Evolutionary conservation across 1,140 invertebrate genomes (phyloP).

Genomic region (Glomeris maerens): DNA sequence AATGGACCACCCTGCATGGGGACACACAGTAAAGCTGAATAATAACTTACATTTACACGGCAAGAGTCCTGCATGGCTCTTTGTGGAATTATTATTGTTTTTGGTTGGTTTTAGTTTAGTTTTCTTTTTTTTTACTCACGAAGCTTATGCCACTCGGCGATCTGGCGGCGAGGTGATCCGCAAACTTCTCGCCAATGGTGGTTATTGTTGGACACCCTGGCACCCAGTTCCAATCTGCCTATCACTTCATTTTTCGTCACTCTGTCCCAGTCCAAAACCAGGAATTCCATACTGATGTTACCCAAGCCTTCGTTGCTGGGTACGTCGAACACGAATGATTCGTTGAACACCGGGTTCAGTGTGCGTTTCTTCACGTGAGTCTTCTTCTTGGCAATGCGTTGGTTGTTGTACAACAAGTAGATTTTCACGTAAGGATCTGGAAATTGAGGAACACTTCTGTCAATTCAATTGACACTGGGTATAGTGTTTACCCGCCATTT

Average conservation of each 20-base stretch:
- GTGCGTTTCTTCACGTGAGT: conserved; percentile 97
- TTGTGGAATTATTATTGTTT: too few species aligned
- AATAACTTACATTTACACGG: too few species aligned
- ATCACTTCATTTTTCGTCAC: conserved; percentile 98
- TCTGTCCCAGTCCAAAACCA: conserved; percentile 90
- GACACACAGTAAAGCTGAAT: too few species aligned
- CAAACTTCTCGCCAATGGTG: conserved; percentile 95
- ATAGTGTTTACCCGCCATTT: too few species aligned
- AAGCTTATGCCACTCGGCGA: conserved; percentile 96
- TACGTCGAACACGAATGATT: conserved; percentile 62
- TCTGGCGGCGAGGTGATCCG: conserved; percentile 88
- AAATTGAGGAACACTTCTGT: conserved; percentile 15
- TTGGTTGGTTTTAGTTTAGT: too few species aligned
- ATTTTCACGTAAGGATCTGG: conserved; percentile 80
- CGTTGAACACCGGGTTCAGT: conserved; percentile 95
- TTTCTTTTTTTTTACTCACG: conserved; percentile 75
- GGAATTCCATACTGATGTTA: conserved; percentile 78
- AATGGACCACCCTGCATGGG: too few species aligned
- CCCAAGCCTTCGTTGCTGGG: conserved; percentile 62
- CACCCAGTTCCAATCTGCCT: conserved; percentile 77
- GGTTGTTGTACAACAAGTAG: conserved; percentile 90
- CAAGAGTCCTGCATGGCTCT: too few species aligned
- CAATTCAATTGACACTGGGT: conserved; percentile 4
- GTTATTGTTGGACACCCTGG: conserved; percentile 51
- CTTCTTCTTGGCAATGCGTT: conserved; percentile 96